These are phyloP conservation scores for Cynocephalus volans DNA, from an alignment of 2,113 vertebrate species.

Conservation along the genomic window DNA sequence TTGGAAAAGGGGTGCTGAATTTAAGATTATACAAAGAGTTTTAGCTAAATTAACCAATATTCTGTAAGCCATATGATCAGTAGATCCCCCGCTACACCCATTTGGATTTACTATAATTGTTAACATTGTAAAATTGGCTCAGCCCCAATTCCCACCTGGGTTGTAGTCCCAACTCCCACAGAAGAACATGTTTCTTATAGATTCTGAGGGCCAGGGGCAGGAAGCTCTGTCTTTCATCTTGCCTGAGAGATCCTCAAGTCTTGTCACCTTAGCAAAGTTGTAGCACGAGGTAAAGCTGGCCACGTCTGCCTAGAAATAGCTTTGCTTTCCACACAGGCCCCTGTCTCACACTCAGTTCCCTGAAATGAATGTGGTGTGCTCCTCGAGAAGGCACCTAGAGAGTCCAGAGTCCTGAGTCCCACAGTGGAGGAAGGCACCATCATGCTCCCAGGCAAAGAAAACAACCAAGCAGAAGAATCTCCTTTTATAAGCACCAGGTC, in stretches of 20 bases:
- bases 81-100: neutral
- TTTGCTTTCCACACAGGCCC: neutral
- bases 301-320: neutral
- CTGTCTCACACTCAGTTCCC: neutral
- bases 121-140: neutral
- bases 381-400: neutral
- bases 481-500: neutral
- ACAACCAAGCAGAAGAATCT: neutral
- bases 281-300: neutral
- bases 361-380: neutral
- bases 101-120: neutral
- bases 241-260: neutral
- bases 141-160: neutral
- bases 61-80: neutral
- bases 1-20: neutral
- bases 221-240: neutral
- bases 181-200: neutral
- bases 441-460: neutral
- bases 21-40: neutral
- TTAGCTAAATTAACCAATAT: neutral
- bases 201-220: neutral
- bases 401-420: neutral
- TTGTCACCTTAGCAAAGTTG: neutral
- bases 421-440: too few species aligned
- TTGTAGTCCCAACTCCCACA: neutral